A percentile compares a stretch with the other conserved stretches of the same genome.
Evolutionary conservation across 2,888 invertebrate species (phyloP).

Genomic region (Melieria crassipennis): DNA sequence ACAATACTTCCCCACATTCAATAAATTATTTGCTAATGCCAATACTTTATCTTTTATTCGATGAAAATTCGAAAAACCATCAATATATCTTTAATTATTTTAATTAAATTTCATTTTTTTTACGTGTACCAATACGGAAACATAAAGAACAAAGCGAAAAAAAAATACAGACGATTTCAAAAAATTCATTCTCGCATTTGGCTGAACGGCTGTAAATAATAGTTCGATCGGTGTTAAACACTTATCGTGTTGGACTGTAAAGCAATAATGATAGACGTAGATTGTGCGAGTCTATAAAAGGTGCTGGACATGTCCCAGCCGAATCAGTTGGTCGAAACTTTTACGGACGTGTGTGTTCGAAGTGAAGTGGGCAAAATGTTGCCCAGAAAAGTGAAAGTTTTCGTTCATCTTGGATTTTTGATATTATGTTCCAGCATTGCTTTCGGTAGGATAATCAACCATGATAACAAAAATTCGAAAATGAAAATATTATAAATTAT

Average conservation of each 20-base stretch:
- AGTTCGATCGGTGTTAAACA: conserved; percentile 20
- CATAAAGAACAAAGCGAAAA: conserved; percentile 2
- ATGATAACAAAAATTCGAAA: neutral
- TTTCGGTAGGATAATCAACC: conserved; percentile 52
- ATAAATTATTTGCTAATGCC: too few relatives aligned
- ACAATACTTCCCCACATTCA: too few relatives aligned
- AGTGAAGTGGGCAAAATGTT: conserved; percentile 51
- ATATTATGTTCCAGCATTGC: conserved; percentile 48
- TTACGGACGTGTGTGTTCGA: conserved; percentile 50
- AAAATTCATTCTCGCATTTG: neutral
- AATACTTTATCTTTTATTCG: too few relatives aligned
- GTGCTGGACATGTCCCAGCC: conserved; percentile 32
- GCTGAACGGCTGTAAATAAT: conserved; percentile 13
- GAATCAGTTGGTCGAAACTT: conserved; percentile 55
- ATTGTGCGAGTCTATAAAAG: conserved; percentile 56
- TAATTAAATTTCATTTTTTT: neutral
- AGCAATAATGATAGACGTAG: conserved; percentile 35
- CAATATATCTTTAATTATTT: too few relatives aligned
- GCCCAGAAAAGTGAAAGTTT: conserved; percentile 48
- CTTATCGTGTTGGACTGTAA: conserved; percentile 31
- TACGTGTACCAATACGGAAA: neutral
- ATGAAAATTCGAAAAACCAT: too few relatives aligned
- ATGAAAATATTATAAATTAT: neutral
- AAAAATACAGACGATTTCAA: neutral
- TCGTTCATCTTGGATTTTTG: conserved; percentile 54